Conservation (phyloP, 2,888 invertebrate species). For the Erebia epiphron region DNA sequence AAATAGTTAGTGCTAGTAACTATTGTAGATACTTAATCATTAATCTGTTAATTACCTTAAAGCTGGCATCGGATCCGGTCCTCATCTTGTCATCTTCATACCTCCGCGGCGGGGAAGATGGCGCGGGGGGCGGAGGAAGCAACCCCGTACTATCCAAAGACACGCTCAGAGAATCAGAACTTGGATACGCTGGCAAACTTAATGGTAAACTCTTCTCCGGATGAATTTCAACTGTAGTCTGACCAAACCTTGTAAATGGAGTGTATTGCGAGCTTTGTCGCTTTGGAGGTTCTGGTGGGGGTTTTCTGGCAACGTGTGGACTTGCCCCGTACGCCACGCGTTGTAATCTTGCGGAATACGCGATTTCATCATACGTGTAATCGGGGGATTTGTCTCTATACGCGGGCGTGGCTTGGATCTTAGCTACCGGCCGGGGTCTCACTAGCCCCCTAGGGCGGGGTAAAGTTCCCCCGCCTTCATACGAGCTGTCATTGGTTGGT, state of each 20-base stretch:
- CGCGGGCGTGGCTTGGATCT: conserved; percentile 85
- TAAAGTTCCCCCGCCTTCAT: conserved; percentile 92
- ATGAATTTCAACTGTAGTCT: conserved; percentile 85
- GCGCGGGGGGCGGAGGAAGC: conserved; percentile 86
- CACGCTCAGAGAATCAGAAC: conserved; percentile 85
- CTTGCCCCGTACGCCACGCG: conserved; percentile 85
- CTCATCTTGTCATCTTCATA: conserved; percentile 78
- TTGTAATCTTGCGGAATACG: conserved; percentile 73
- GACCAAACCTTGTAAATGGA: conserved; percentile 77
- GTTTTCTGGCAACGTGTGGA: conserved; percentile 89
- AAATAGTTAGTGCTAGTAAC: no score
- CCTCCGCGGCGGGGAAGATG: conserved; percentile 84
- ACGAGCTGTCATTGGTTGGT: conserved; percentile 87
- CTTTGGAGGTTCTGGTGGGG: conserved; percentile 92
- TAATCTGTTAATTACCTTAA: conserved; percentile 83
- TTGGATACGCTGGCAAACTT: conserved; percentile 85
- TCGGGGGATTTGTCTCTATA: conserved; percentile 72
- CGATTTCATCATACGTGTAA: conserved; percentile 77
- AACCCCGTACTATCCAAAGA: conserved; percentile 85
- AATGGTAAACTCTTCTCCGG: conserved; percentile 83
- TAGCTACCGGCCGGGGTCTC: conserved; percentile 91
- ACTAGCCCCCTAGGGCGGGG: conserved; percentile 92
- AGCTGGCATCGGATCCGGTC: conserved; percentile 92
- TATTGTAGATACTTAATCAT: no score
- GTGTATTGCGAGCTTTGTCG: conserved; percentile 85